Evolutionary conservation across 2,888 invertebrate species (phyloP).

Genomic region (Leptopilina syphax): DNA sequence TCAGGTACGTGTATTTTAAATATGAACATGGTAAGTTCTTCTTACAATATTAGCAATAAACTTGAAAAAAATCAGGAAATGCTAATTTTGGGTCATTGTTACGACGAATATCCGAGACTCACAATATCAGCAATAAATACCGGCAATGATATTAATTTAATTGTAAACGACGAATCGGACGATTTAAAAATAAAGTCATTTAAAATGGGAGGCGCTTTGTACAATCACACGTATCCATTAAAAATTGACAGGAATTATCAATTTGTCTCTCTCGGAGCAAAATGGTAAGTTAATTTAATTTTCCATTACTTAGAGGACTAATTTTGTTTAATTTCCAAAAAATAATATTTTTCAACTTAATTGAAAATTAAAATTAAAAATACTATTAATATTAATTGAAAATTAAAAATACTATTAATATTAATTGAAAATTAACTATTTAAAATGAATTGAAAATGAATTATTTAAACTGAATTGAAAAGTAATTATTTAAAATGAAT

Average conservation of each 20-base stretch:
- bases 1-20: slow-evolving; percentile 70
- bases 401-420: no score
- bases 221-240: slow-evolving; percentile 67
- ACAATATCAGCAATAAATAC: slow-evolving; percentile 64
- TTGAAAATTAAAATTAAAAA: no score
- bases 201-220: slow-evolving; percentile 62
- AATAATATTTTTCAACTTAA: no score
- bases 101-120: slow-evolving; percentile 69
- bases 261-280: slow-evolving; percentile 67
- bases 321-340: neutral
- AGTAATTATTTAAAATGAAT: slow-evolving; percentile 5
- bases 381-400: no score
- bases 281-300: slow-evolving; percentile 61
- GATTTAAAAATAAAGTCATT: slow-evolving; percentile 65
- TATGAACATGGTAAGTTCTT: slow-evolving; percentile 62
- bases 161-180: slow-evolving; percentile 67
- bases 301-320: neutral
- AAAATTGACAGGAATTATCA: slow-evolving; percentile 64
- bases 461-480: neutral
- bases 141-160: slow-evolving; percentile 61
- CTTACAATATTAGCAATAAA: slow-evolving; percentile 64
- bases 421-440: no score
- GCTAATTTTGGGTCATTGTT: slow-evolving; percentile 70
- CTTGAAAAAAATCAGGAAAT: slow-evolving; percentile 63
- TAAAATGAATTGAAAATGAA: no score